phyloP scores from a whole-genome alignment of 1,140 invertebrate genomes.

The Kradibia gibbosae region DNA sequence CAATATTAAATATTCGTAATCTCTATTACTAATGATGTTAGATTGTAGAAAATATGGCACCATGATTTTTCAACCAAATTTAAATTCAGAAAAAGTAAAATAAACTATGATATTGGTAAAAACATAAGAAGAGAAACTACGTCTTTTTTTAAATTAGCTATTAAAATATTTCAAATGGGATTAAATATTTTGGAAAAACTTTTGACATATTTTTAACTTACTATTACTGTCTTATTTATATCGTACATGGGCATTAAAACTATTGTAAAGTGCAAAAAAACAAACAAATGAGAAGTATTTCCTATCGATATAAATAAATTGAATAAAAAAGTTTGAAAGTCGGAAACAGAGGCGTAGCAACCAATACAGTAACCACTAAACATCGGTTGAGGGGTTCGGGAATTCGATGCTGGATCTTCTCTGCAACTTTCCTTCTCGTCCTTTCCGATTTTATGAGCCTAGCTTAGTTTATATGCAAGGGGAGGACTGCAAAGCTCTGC shows the following conservation, averaged over 20 bases:
- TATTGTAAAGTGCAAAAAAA: background rate
- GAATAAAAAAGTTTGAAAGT: conserved; percentile 35
- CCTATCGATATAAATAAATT: conserved; percentile 42
- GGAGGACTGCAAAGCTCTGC: conserved; percentile 49
- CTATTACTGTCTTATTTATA: background rate
- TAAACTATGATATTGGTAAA: no score
- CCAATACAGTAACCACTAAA: conserved; percentile 17
- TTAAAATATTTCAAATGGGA: no score
- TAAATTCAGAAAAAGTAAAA: no score
- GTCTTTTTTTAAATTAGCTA: no score
- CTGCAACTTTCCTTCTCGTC: background rate
- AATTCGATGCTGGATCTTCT: background rate
- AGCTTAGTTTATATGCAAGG: conserved; percentile 63
- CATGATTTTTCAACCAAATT: no score
- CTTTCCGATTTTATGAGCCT: conserved; percentile 24
- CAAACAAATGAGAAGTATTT: background rate
- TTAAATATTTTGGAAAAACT: no score
- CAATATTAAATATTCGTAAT: no score
- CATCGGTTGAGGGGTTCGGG: conserved; percentile 14
- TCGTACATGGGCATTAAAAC: background rate
- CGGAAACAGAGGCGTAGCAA: background rate
- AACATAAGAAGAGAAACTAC: no score
- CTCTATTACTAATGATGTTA: no score
- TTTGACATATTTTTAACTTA: no score
- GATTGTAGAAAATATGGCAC: no score